Conservation (phyloP, 2,888 invertebrate genomes). For the Metellina segmentata region DNA sequence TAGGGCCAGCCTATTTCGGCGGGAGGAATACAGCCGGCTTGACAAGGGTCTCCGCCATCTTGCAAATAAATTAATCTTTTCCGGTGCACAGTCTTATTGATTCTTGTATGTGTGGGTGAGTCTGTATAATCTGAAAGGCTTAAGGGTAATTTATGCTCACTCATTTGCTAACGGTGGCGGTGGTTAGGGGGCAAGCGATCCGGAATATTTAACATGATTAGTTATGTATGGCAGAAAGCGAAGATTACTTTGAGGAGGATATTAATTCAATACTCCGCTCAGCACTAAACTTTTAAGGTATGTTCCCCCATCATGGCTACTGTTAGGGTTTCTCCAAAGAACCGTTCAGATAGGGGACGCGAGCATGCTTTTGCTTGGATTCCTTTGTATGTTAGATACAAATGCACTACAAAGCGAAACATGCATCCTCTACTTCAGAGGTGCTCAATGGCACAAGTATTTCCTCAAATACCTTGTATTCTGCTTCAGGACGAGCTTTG, state of each 20-base stretch:
- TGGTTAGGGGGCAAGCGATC: slow-evolving; percentile 29
- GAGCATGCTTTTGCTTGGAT: too few relatives aligned
- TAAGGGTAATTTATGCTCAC: slow-evolving; percentile 64
- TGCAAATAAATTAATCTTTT: slow-evolving; percentile 69
- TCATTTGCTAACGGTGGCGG: slow-evolving; percentile 49
- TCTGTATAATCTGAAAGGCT: slow-evolving; percentile 50
- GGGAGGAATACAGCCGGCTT: background rate
- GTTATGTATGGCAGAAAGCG: slow-evolving; percentile 52
- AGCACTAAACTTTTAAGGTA: slow-evolving; percentile 6
- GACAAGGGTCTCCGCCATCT: slow-evolving; percentile 16
- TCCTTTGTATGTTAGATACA: too few relatives aligned
- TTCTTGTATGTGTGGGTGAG: slow-evolving; percentile 15
- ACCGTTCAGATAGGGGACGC: too few relatives aligned
- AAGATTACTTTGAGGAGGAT: slow-evolving; percentile 28
- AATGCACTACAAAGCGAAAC: too few relatives aligned
- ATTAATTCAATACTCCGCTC: slow-evolving; percentile 50
- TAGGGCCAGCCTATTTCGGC: slow-evolving; percentile 33
- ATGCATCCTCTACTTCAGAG: too few relatives aligned
- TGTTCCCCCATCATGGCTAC: too few relatives aligned
- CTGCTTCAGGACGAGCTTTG: too few relatives aligned
- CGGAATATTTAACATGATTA: slow-evolving; percentile 69
- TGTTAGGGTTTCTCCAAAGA: too few relatives aligned
- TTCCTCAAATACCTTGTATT: too few relatives aligned
- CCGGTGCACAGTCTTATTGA: slow-evolving; percentile 51
- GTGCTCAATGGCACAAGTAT: too few relatives aligned